Evolutionary conservation across 2,888 invertebrate species (phyloP), one percentile per base, ranked within the genome.

Genomic region (Tiliacea aurago): DNA sequence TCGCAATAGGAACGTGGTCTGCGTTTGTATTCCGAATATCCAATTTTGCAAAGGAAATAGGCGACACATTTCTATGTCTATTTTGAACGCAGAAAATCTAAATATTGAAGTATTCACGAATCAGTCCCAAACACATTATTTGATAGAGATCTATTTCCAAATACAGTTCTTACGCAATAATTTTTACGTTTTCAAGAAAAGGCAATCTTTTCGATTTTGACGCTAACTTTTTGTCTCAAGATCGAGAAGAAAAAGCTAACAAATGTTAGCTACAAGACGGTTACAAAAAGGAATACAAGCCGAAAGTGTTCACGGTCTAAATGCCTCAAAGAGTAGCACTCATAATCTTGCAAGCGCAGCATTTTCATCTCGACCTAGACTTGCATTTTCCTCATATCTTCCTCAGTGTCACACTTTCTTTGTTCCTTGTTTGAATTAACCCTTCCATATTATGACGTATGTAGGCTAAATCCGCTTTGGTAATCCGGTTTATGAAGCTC

Each of bases 281-380:
- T 65, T 18, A 74, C n/a, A 70, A 69, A 70, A 61, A 84, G 62
- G 18, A 55, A 73, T 41, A 33, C 28, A 28, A 63, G 45, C 43
- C 65, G 64, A 70, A 84, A 80, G 78, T 78, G 75, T 83, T 87
- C 70, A 87, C 86, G 87, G 76, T 86, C 87, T 83, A 86, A 86
- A 86, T 83, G 64, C 61, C 55, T 78, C 83, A 86, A 83, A 87
- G 73, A 84, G 67, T 61, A 43, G 70, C 78, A 80, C 78, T 84
- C 78, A 75, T 80, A 86, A 81, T 84, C 83, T 82, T 80, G 55
- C 66, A 78, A 64, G 45, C 20, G 49, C 71, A 41, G 64, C 56
- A 65, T 77, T 87, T 78, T 78, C 75, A 73, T 84, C 67, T 70
- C 71, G 18, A 70, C 70, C 56, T 56, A 65, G 67, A 59, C 76